phyloP scores from a whole-genome alignment of 2,797 vertebrate species.

The Babyrousa celebensis region DNA sequence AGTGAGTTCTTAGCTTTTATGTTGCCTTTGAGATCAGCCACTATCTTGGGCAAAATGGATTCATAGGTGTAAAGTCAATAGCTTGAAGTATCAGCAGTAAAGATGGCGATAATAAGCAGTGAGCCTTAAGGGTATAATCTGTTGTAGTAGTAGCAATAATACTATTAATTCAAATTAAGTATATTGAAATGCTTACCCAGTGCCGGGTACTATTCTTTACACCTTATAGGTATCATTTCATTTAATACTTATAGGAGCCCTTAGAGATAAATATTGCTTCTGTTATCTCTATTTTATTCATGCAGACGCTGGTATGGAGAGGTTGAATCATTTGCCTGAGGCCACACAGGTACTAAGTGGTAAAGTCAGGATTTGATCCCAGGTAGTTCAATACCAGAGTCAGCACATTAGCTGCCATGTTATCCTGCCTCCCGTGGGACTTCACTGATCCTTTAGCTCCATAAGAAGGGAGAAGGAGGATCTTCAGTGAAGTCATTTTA shows the following conservation, averaged over 20 bases:
- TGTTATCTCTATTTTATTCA: neutral
- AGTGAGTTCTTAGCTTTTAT: conserved; percentile 25
- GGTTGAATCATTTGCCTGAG: neutral
- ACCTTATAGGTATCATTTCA: conserved; percentile 41
- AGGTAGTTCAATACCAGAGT: neutral
- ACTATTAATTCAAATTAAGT: conserved; percentile 27
- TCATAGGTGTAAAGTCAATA: neutral
- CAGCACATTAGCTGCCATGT: neutral
- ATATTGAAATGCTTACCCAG: neutral
- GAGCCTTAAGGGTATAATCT: neutral
- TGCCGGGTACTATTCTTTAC: conserved; percentile 9
- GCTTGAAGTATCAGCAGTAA: conserved; percentile 34
- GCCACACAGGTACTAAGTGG: neutral
- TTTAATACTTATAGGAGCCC: neutral
- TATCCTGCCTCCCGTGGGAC: neutral
- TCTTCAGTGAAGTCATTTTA: conserved; percentile 56
- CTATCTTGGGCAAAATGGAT: conserved; percentile 2
- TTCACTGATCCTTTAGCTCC: neutral
- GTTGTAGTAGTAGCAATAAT: neutral
- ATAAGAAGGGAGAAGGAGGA: neutral
- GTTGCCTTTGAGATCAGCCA: conserved; percentile 22
- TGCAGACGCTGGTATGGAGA: neutral
- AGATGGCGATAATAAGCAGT: neutral
- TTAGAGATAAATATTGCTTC: neutral
- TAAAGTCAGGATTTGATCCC: conserved; percentile 28